Evolutionary conservation across 2,888 invertebrate genomes (phyloP).

Genomic region (Xanthorhoe designata): DNA sequence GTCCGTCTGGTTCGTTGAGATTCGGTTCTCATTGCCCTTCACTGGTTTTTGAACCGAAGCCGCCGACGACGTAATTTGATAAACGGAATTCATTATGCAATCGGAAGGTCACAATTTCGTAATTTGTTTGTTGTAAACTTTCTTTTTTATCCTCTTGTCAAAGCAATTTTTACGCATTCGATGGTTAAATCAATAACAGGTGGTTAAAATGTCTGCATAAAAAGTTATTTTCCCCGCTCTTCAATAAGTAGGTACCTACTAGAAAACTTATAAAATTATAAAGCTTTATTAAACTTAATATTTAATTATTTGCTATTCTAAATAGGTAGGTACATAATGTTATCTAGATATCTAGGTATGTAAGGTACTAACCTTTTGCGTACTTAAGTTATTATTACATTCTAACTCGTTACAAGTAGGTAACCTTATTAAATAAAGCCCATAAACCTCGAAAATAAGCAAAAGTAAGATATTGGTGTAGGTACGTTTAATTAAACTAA

Average conservation of each 20-base stretch:
- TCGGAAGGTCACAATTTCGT: slow-evolving; percentile 46
- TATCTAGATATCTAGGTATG: too few species aligned
- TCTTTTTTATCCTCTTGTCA: slow-evolving; percentile 39
- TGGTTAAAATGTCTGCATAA: too few species aligned
- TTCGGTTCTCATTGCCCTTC: slow-evolving; percentile 44
- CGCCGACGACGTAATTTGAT: slow-evolving; percentile 43
- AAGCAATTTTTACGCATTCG: slow-evolving; percentile 9
- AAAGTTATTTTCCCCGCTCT: too few species aligned
- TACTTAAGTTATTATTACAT: not conserved
- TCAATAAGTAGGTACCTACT: too few species aligned
- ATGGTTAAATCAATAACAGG: not conserved
- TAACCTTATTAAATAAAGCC: not conserved
- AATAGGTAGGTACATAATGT: too few species aligned
- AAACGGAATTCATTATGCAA: slow-evolving; percentile 47
- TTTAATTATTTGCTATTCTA: too few species aligned
- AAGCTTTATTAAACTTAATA: too few species aligned
- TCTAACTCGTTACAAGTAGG: not conserved
- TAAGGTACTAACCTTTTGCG: not conserved
- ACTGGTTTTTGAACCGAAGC: slow-evolving; percentile 43
- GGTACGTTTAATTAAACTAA: not conserved
- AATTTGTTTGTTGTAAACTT: slow-evolving; percentile 42
- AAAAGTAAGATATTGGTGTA: not conserved
- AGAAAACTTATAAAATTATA: too few species aligned
- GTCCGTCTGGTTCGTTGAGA: slow-evolving; percentile 33
- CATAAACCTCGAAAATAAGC: not conserved